Base-by-base conservation (phyloP, 35 echinoderm and acorn worm genomes). In the Acanthaster planci region DNA sequence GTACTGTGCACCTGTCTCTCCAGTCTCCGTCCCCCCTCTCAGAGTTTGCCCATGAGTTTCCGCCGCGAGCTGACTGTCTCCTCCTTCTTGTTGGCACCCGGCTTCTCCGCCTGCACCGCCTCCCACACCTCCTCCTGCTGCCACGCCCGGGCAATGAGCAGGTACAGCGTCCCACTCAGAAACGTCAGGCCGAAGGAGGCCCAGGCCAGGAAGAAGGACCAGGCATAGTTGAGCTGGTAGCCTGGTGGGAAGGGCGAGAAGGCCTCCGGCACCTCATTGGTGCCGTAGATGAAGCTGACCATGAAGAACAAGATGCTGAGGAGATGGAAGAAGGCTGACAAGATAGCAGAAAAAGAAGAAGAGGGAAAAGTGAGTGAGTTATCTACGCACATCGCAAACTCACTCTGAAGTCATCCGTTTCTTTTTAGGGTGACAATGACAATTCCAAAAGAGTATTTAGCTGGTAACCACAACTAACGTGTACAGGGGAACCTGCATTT, bases 191-290 rank as follows among this genome's bases (percentile, higher is more conserved):
- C 78, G 64, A 97, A 97, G 1, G 94, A 86, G 32, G 82, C 87
- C 90, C 94, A 97, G 30, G 86, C 89, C 7, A 97, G 23, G 44
- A 87, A 97, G 75, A 97, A 97, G 8, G 94, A 97, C 83, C 88
- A 97, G 14, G 87, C 76, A 47, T 97, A 97, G 54, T 84, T 83
- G 27, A 97, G 79, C 21, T 39, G 52, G 87, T 97, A 97, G 35
- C 78, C 90, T 0, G 38, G 9, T 0, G 94, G 94, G 34, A 85
- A 84, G 26, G 54, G 40, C 5, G 52, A 40, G 6, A 93, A 37
- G 9, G 47, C 78, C 16, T 30, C 39, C 0, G 93, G 93, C 55
- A 83, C 55, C 57, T 93, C 90, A 31, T 89, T 79, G 37, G 82
- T 81, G 55, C 87, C 94, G 26, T 90, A 89, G n/a, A 60, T 82